Evolutionary conservation across 2,888 invertebrate species (phyloP), one percentile per base, ranked within the genome.

Genomic region (Scelioninae gen. 1): DNA sequence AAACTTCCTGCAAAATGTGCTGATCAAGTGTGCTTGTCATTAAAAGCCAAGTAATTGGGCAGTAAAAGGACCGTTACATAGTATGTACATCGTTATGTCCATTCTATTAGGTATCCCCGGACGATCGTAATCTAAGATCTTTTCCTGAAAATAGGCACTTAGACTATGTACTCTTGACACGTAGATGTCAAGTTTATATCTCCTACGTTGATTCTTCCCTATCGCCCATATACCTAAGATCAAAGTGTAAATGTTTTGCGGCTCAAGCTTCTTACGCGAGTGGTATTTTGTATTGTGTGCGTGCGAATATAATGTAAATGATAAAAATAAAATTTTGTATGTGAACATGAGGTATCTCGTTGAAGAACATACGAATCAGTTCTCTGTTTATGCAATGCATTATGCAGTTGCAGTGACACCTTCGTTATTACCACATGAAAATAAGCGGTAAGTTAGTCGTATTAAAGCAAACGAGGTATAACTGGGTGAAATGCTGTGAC

Each of bases 51-150:
- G 65, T 82, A 84, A 84, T 84, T 82, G 82, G 81, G 81, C 65
- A 83, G 68, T 84, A 76, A 79, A 84, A 80, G 45, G 82, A 62
- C 80, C 82, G 84, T 82, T 84, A 80, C 74, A 60, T 56, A 63
- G n/a, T n/a, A n/a, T n/a, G 82, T 76, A 65, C 82, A 58, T 72
- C 82, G 74, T 82, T 82, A n/a, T n/a, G n/a, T n/a, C n/a, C n/a
- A n/a, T n/a, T n/a, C n/a, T n/a, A n/a, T n/a, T n/a, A n/a, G n/a
- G n/a, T n/a, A n/a, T n/a, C 65, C 68, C 38, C 43, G 49, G 34
- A 79, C 71, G 81, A 84, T 79, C 75, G 76, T 82, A 82, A 84
- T 84, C 77, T 78, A 71, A 77, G 75, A 66, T 63, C 71, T 76
- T 84, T 81, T 65, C 77, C 75, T 82, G 40, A 74, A 84, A 84